Evolutionary conservation across 2,888 invertebrate species (phyloP).

Genomic region (Megastigmus dorsalis): DNA sequence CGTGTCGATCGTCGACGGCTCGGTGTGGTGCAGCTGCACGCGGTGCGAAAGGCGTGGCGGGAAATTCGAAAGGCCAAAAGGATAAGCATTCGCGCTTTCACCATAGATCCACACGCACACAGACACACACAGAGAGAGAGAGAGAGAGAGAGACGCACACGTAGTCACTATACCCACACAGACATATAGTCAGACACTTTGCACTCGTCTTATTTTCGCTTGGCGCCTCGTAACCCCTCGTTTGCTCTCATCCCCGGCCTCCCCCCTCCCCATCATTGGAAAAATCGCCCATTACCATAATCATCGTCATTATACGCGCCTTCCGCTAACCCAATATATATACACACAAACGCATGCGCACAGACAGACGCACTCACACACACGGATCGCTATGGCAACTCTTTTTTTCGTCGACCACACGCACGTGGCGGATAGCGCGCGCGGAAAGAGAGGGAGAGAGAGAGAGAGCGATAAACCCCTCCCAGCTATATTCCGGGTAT

Average conservation of each 20-base stretch:
- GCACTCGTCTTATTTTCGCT: no score
- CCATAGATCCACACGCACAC: no score
- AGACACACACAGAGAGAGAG: no score
- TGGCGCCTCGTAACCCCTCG: slow-evolving; percentile 11
- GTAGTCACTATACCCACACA: no score
- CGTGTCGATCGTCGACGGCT: no score
- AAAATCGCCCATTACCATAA: slow-evolving; percentile 41
- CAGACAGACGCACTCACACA: no score
- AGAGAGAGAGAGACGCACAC: no score
- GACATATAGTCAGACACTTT: no score
- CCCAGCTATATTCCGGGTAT: slow-evolving; percentile 62
- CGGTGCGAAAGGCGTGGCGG: neutral
- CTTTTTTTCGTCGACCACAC: slow-evolving; percentile 40
- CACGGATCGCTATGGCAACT: no score
- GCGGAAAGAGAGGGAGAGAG: slow-evolving; percentile 12
- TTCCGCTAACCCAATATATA: no score
- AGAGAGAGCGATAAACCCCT: slow-evolving; percentile 52
- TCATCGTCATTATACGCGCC: slow-evolving; percentile 34
- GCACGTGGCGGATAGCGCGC: slow-evolving; percentile 19
- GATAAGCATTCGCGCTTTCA: slow-evolving; percentile 2
- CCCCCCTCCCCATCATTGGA: neutral
- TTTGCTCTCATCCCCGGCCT: slow-evolving; percentile 11
- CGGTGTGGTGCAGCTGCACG: no score
- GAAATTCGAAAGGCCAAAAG: slow-evolving; percentile 18
- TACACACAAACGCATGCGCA: no score